Conservation (phyloP, 1,140 invertebrate species). For the Drosophila paulistorum region DNA sequence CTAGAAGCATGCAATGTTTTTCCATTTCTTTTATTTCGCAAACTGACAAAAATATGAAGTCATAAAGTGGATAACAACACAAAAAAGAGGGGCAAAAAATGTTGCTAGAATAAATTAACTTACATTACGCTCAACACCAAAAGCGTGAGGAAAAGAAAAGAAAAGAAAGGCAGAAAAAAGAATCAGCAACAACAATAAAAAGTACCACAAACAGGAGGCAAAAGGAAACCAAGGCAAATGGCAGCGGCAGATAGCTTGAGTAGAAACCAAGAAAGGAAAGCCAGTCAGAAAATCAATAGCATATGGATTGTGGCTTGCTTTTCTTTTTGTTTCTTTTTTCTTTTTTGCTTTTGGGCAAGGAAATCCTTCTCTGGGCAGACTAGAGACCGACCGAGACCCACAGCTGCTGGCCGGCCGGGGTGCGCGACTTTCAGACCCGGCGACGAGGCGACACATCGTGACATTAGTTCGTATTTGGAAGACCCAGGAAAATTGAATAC, state of each 20-base stretch:
- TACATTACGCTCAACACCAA: conserved; percentile 67
- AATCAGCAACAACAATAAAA: conserved; percentile 20
- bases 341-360: conserved; percentile 10
- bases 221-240: conserved; percentile 16
- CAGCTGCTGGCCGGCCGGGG: conserved; percentile 13
- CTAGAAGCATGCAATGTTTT: conserved; percentile 53
- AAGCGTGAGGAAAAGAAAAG: conserved; percentile 30
- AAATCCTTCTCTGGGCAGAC: neutral
- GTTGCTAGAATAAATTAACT: conserved; percentile 68
- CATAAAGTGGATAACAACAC: conserved; percentile 27
- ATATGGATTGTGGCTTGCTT: conserved; percentile 65
- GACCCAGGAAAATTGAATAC: conserved; percentile 32
- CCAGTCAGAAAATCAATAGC: conserved; percentile 65
- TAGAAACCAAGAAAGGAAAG: conserved; percentile 24
- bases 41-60: conserved; percentile 41
- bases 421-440: conserved; percentile 28
- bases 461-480: conserved; percentile 11
- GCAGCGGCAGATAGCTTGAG: conserved; percentile 42
- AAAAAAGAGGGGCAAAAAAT: conserved; percentile 39
- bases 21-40: conserved; percentile 24
- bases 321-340: neutral
- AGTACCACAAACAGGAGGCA: neutral
- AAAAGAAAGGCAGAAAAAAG: conserved; percentile 23
- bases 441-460: conserved; percentile 30
- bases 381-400: conserved; percentile 7